Percentiles rank a stretch among this genome's conserved stretches.
These are phyloP conservation scores for Conistra vaccinii DNA, from an alignment of 2,888 invertebrate genomes.

Conservation along the genomic window DNA sequence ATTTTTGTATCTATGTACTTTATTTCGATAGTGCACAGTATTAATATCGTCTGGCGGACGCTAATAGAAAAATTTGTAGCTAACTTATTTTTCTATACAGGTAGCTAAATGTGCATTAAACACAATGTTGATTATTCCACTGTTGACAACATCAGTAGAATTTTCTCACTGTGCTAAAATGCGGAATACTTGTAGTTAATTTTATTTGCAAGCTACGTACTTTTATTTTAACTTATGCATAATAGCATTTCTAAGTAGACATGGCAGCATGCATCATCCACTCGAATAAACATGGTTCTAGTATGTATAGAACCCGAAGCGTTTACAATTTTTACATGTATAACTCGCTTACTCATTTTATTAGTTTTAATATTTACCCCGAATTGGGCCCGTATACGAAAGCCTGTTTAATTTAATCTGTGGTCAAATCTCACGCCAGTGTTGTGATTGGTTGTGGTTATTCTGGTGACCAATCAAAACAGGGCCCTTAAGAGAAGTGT, in stretches of 20 bases:
- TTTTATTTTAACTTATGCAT: not conserved
- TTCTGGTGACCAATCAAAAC: not conserved
- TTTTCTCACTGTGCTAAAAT: conserved; percentile 21
- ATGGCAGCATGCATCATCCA: conserved; percentile 26
- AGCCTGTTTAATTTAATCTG: conserved; percentile 15
- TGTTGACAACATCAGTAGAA: not conserved
- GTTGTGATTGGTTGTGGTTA: not conserved
- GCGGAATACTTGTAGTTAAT: not conserved
- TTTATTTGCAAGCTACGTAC: conserved; percentile 2
- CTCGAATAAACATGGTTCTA: conserved; percentile 33
- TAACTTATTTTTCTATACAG: conserved; percentile 17
- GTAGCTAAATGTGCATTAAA: not conserved
- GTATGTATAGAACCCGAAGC: conserved; percentile 6
- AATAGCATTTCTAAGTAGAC: conserved; percentile 10
- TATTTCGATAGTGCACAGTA: conserved; percentile 34
- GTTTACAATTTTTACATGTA: conserved; percentile 31
- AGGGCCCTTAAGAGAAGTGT: not conserved
- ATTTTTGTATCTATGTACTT: conserved; percentile 51
- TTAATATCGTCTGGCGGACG: conserved; percentile 1
- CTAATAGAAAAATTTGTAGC: conserved; percentile 7
- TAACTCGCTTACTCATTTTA: conserved; percentile 45
- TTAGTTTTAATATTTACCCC: conserved; percentile 43
- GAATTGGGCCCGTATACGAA: not conserved
- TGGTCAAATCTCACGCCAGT: not conserved
- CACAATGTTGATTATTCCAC: conserved; percentile 12